A percentile compares a stretch with the other conserved stretches of the same genome.
These are phyloP conservation scores for Chionomys nivalis DNA, from an alignment of 2,113 vertebrate genomes.

Conservation along the genomic window DNA sequence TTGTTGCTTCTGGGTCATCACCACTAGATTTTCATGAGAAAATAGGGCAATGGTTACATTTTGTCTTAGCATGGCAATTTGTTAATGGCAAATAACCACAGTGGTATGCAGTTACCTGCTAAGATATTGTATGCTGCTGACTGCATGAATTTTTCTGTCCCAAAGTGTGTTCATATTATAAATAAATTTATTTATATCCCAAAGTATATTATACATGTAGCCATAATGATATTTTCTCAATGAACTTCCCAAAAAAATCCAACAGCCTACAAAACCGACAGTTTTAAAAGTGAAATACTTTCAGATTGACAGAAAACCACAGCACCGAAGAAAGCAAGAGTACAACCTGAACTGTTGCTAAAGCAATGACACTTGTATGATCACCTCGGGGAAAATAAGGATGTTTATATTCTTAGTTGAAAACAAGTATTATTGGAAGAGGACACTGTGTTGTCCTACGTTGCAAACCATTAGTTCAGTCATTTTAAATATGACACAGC, in stretches of 20 bases:
- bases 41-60: neutral
- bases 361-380: neutral
- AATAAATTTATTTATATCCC: neutral
- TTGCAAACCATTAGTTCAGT: neutral
- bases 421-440: neutral
- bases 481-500: neutral
- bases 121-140: neutral
- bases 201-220: neutral
- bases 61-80: neutral
- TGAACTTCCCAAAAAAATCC: neutral
- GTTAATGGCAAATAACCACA: neutral
- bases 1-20: neutral
- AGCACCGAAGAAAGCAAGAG: neutral
- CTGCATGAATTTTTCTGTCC: neutral
- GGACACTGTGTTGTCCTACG: too few relatives aligned
- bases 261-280: neutral
- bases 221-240: neutral
- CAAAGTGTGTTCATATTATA: neutral
- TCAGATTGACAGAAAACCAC: neutral
- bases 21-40: neutral
- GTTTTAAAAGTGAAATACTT: neutral
- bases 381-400: neutral
- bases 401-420: conserved; percentile 58
- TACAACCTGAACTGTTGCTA: neutral
- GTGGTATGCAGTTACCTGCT: neutral